A percentile compares a stretch with the other conserved stretches of the same genome.
phyloP scores from a whole-genome alignment of 2,797 vertebrate species.

The Muscicapa striata region DNA sequence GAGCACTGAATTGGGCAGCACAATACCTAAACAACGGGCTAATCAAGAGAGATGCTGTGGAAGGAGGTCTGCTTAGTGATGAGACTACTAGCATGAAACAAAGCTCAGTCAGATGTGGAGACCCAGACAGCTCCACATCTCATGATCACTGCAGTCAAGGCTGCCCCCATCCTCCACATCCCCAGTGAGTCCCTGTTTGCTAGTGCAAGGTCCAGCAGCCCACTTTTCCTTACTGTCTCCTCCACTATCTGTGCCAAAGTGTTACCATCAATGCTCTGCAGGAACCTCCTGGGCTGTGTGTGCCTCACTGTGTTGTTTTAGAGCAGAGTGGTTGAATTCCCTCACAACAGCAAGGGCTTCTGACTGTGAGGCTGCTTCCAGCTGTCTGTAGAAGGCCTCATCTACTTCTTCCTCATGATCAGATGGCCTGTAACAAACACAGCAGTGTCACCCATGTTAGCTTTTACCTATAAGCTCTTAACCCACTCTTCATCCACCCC shows the following conservation, averaged over 20 bases:
- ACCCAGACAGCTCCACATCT: neutral
- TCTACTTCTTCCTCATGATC: neutral
- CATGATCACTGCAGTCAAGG: neutral
- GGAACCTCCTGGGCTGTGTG: neutral
- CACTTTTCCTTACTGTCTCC: neutral
- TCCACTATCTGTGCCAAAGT: neutral
- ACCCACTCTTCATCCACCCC: neutral
- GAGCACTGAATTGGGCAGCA: neutral
- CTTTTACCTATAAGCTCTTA: neutral
- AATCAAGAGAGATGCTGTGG: neutral
- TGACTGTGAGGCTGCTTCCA: neutral
- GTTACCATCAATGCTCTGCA: neutral
- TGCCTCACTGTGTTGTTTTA: neutral
- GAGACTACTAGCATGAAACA: no score
- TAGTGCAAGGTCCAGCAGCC: neutral
- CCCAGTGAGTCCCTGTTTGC: neutral
- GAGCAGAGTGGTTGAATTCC: neutral
- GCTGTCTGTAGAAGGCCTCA: neutral
- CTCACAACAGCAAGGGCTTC: rapidly evolving
- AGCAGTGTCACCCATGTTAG: neutral
- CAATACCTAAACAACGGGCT: neutral
- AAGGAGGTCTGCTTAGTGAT: no score
- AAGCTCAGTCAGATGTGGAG: neutral
- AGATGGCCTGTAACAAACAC: neutral
- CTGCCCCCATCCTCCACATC: neutral